phyloP scores from a whole-genome alignment of 2,797 vertebrate species.

The Leucoraja ocellata region DNA sequence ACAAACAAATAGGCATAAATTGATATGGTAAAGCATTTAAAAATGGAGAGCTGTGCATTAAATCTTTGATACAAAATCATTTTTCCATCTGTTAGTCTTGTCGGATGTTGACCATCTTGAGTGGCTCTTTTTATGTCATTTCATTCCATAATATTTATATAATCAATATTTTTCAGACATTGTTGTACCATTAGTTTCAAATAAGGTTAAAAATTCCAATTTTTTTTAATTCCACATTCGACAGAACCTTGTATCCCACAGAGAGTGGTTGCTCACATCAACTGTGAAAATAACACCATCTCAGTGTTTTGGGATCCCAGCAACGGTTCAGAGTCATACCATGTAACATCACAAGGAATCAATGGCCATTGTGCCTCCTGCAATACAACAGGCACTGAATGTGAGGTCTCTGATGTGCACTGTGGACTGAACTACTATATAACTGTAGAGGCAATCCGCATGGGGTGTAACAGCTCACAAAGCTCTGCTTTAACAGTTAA shows the following conservation, averaged over 20 bases:
- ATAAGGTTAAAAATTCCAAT: background rate
- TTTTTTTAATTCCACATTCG: background rate
- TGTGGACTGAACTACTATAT: conserved; percentile 64
- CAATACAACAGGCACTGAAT: conserved; percentile 46
- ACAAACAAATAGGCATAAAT: background rate
- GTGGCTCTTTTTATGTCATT: conserved; percentile 45
- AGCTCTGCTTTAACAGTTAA: conserved; percentile 47
- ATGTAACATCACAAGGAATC: conserved; percentile 50
- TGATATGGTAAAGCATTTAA: background rate
- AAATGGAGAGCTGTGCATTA: background rate
- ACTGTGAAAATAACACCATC: conserved; percentile 54
- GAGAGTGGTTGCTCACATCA: conserved; percentile 45
- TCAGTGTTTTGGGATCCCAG: conserved; percentile 52
- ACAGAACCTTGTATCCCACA: conserved; percentile 60
- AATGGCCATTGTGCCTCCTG: conserved; percentile 50
- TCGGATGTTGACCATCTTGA: conserved; percentile 54
- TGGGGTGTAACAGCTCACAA: conserved; percentile 49
- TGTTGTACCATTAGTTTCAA: background rate
- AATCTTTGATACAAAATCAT: background rate
- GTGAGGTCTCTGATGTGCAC: conserved; percentile 47
- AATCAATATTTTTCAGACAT: background rate
- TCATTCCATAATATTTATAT: conserved; percentile 51
- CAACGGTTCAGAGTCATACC: conserved; percentile 51
- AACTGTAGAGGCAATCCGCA: conserved; percentile 49
- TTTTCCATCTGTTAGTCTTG: background rate